phyloP scores from a whole-genome alignment of 1,140 invertebrate genomes.

The Aphelenchoides fujianensis region DNA sequence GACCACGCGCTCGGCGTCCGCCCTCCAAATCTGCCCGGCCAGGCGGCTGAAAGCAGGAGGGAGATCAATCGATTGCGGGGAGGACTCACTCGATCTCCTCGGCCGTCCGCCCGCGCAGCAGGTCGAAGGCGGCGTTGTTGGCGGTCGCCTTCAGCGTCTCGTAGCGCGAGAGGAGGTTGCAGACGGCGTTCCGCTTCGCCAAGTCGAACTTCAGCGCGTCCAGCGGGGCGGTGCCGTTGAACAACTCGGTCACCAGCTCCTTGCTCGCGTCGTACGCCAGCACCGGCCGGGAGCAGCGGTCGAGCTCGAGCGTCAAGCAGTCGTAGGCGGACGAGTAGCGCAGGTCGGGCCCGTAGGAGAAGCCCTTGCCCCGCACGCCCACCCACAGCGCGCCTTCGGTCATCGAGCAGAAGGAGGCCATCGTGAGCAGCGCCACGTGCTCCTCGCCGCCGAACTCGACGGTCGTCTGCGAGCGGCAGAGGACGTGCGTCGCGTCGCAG shows the following conservation, averaged over 20 bases:
- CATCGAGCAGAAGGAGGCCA: conserved; percentile 80
- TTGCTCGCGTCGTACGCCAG: conserved; percentile 75
- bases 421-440: conserved; percentile 73
- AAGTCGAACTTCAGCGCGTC: conserved; percentile 74
- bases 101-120: background rate
- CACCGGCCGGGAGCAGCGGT: conserved; percentile 73
- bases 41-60: too few species aligned
- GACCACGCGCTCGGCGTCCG: too few species aligned
- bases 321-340: conserved; percentile 69
- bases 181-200: conserved; percentile 78
- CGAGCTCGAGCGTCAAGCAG: conserved; percentile 72
- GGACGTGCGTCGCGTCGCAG: conserved; percentile 75
- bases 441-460: conserved; percentile 70
- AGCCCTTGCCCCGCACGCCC: conserved; percentile 76
- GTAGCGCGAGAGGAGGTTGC: conserved; percentile 76
- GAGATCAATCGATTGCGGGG: too few species aligned
- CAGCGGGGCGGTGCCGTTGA: conserved; percentile 70
- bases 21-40: too few species aligned
- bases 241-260: conserved; percentile 72
- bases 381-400: conserved; percentile 84
- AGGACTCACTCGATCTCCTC: conserved; percentile 15
- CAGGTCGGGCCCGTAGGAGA: conserved; percentile 76
- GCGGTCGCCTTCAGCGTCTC: conserved; percentile 74
- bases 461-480: conserved; percentile 65
- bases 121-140: conserved; percentile 69